Base-by-base conservation (phyloP, 2,797 vertebrate genomes). In the Menidia menidia region DNA sequence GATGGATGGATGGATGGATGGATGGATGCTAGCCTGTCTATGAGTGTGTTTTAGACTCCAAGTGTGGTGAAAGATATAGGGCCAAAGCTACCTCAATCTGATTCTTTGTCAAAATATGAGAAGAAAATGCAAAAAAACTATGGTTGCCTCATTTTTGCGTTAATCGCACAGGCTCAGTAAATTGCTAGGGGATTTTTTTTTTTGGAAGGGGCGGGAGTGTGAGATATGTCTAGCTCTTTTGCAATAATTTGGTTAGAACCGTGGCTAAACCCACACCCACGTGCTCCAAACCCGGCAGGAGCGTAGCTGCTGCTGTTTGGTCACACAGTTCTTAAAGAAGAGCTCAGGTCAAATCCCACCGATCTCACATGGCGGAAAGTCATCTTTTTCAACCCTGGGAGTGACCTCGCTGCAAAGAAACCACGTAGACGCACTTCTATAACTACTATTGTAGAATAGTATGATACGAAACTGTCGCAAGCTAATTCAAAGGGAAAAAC, bases 311-410 rank as follows among this genome's bases (percentile, higher is more conserved):
- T 54, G 53, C 70, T 73, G 74, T 80, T 72, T 68, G 60, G 52
- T 70, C n/a, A 56, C 57, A 25, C 76, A 86, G 73, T 79, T 87
- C 84, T 86, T 81, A 14, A 31, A 67, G 61, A 64, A 64, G 47
- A 84, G 60, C 64, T 62, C 73, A 68, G 13, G 68, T 68, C 19
- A 53, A 35, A 82, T 58, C 32, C 18, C 60, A 25, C 18, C 39
- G 41, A 64, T 6, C 31, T 41, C 45, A 47, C 35, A 47, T 25
- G 9, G 35, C 35, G 4, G 5, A 39, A 9, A 39, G 5, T 5
- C 35, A 39, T 6, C 35, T 39, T 39, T 39, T 39, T 39, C 35
- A 39, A 9, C 5, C 9, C 35, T 5, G 55, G 32, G 2, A 48
- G 18, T n/a, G 45, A 56, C 0, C 12, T 50, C 60, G 45, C 51